phyloP scores from a whole-genome alignment of 1,140 invertebrate genomes.

The Caenorhabditis briggsae region DNA sequence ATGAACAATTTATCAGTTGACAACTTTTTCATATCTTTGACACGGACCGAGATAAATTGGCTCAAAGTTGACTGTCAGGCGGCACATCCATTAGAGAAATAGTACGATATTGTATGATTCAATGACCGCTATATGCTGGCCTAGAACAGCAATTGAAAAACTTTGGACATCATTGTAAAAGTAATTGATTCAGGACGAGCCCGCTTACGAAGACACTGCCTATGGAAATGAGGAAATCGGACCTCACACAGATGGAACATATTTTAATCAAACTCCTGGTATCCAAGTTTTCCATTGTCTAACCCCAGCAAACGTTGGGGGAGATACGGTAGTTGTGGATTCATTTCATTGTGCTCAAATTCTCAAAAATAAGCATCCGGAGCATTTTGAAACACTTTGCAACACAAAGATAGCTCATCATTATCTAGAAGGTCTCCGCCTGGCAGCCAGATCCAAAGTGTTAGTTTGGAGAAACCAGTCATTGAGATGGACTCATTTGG shows the following conservation, averaged over 20 bases:
- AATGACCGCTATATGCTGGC: not conserved
- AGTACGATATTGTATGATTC: too few species aligned
- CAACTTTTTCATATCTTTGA: too few species aligned
- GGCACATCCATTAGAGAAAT: too few species aligned
- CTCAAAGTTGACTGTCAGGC: too few species aligned
- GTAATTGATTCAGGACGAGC: not conserved
- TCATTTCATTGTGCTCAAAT: conserved; percentile 83
- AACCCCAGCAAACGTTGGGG: conserved; percentile 81
- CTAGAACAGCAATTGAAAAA: not conserved
- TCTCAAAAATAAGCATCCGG: conserved; percentile 80
- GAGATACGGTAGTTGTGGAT: conserved; percentile 84
- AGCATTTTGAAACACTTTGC: conserved; percentile 81
- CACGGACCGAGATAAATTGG: too few species aligned
- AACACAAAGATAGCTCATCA: conserved; percentile 81
- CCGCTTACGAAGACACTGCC: conserved; percentile 82
- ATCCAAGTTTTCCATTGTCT: conserved; percentile 83
- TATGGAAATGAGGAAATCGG: conserved; percentile 81
- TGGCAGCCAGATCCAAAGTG: conserved; percentile 79
- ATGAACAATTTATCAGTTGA: too few species aligned
- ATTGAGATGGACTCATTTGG: conserved; percentile 62
- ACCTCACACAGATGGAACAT: conserved; percentile 84
- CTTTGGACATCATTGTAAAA: not conserved
- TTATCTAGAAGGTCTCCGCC: conserved; percentile 82
- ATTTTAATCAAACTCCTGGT: conserved; percentile 84
- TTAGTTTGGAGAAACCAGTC: conserved; percentile 79